Base-by-base conservation (phyloP, 2,888 invertebrate species). In the Calliopum simillimum region DNA sequence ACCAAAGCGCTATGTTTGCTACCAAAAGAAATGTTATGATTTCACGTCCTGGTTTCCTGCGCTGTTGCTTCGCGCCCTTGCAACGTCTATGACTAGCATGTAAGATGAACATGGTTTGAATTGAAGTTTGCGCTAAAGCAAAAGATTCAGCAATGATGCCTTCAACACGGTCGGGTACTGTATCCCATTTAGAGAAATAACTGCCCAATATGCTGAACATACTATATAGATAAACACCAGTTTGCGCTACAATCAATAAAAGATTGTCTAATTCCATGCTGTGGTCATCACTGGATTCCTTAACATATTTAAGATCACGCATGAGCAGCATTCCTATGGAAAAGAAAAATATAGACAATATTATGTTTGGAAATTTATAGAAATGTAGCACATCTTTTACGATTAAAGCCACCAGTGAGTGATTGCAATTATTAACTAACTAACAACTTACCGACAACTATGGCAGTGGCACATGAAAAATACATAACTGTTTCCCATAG, bases 151-250 rank as follows among this genome's bases (percentile, higher is more conserved):
- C 91, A 68, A 93, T 88, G 70, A 95, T 89, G 56, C 91, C 73
- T 19, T 88, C 91, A 19, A 88, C 86, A 81, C 91, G 88, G 87
- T 88, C 87, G 1, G 83, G 82, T 4, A 84, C 81, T 1, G 84
- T 84, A 55, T 85, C 85, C 80, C 82, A 82, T 63, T 84, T 83
- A 51, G 86, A 81, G 71, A 86, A 85, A 72, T 85, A 85, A 66
- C 86, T 86, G 19, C 86, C 94, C 75, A 96, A 92, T 71, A 96
- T 91, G 76, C 94, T 94, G 85, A 96, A 95, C 88, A 95, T 92
- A 78, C 94, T 93, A 85, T 95, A 95, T 44, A 96, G 90, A 84
- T 94, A 95, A 82, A 96, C 93, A n/a, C 97, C 97, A 0, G 94
- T 92, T 84, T 97, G 95, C 1, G 96, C 96, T 68, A 96, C 90